phyloP scores from a whole-genome alignment of 2,113 vertebrate genomes.

The Mormyrus iriodes region DNA sequence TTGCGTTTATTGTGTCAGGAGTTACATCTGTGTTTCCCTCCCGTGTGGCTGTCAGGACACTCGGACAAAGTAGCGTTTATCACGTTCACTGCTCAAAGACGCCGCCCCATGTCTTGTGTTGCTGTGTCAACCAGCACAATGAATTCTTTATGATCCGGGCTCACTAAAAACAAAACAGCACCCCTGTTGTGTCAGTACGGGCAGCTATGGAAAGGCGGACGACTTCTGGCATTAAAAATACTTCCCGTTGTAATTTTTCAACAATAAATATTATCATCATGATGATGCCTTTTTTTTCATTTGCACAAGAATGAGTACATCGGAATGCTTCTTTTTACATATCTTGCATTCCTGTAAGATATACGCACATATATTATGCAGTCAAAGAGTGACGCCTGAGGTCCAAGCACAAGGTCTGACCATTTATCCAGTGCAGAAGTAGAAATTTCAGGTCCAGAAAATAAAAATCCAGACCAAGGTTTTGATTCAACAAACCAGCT shows the following conservation, averaged over 20 bases:
- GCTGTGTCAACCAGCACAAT: not conserved
- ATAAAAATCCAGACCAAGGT: not conserved
- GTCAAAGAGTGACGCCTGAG: not conserved
- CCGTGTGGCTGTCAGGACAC: not conserved
- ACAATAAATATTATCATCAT: not conserved
- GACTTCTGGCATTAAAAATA: not conserved
- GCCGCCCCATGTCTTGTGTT: not conserved
- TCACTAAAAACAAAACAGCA: not conserved
- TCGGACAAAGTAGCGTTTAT: not conserved
- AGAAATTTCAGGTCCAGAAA: not conserved
- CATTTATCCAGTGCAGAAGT: not conserved
- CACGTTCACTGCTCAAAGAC: not conserved
- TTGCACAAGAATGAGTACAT: not conserved
- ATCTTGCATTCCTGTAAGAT: not conserved
- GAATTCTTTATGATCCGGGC: not conserved
- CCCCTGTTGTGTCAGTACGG: not conserved
- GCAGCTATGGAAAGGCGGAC: not conserved
- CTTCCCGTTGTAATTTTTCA: not conserved
- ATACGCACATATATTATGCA: not conserved
- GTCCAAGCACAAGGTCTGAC: not conserved
- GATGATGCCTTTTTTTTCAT: not conserved
- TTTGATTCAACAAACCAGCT: not conserved
- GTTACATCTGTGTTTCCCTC: not conserved
- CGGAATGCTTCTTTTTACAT: not conserved
- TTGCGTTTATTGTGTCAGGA: not conserved